Conservation (phyloP, 2,888 invertebrate genomes). For the Phortica okadai region DNA sequence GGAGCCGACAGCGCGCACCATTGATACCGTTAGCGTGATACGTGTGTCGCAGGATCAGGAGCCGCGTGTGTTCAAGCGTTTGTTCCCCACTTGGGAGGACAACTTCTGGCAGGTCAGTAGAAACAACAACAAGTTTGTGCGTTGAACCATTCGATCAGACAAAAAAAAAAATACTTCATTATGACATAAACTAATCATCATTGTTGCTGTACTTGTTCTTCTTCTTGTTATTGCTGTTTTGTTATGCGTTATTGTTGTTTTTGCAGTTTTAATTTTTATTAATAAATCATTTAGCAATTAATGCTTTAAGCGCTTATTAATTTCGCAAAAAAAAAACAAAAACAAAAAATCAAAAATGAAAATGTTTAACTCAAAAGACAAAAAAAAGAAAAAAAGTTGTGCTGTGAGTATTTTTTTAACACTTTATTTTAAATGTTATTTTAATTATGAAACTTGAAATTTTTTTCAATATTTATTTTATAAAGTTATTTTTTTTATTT, state of each 20-base stretch:
- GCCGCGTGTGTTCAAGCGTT: slow-evolving; percentile 84
- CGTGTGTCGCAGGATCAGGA: slow-evolving; percentile 86
- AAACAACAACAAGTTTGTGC: slow-evolving; percentile 17
- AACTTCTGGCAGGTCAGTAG: slow-evolving; percentile 82
- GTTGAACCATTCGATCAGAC: neutral
- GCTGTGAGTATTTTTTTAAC: slow-evolving; percentile 43
- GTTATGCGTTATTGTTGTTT: slow-evolving; percentile 32
- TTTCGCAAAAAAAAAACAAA: slow-evolving; percentile 12
- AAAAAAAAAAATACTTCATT: neutral
- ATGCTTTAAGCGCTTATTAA: slow-evolving; percentile 23
- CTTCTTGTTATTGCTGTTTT: slow-evolving; percentile 34
- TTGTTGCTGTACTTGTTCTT: slow-evolving; percentile 10
- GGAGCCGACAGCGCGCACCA: slow-evolving; percentile 82
- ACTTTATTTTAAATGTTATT: slow-evolving; percentile 26
- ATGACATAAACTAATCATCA: neutral
- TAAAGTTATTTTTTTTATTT: neutral
- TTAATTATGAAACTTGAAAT: slow-evolving; percentile 2
- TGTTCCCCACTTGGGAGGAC: slow-evolving; percentile 86
- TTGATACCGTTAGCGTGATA: slow-evolving; percentile 82
- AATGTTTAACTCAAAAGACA: neutral
- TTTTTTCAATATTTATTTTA: slow-evolving; percentile 17
- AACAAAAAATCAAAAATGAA: neutral
- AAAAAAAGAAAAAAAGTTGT: neutral
- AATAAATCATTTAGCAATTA: slow-evolving; percentile 32
- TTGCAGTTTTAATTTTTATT: slow-evolving; percentile 29